phyloP scores from a whole-genome alignment of 2,113 vertebrate species.

The Rhinopomastus cyanomelas region DNA sequence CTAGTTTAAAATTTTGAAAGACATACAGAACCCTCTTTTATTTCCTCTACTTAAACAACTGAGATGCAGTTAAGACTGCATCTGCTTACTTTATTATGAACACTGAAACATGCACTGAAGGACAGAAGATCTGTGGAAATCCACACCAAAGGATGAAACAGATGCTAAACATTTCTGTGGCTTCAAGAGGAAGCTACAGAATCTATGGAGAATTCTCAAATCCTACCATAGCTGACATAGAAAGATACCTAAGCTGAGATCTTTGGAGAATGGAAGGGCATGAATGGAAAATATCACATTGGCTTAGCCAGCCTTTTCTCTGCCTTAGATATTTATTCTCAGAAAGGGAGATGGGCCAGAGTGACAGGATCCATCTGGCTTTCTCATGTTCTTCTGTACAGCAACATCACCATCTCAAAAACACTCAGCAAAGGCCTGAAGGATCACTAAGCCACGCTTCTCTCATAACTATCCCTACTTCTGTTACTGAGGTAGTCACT shows the following conservation, averaged over 20 bases:
- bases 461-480: background rate
- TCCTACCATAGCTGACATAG: background rate
- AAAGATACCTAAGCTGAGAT: background rate
- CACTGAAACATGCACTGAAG: background rate
- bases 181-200: background rate
- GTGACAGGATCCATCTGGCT: background rate
- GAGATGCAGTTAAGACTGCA: background rate
- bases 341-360: background rate
- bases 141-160: background rate
- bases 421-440: background rate
- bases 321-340: background rate
- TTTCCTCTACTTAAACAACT: background rate
- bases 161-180: background rate
- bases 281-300: background rate
- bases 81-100: background rate
- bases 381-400: background rate
- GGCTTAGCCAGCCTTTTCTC: background rate
- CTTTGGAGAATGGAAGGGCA: background rate
- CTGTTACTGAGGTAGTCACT: background rate
- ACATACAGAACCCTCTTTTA: background rate
- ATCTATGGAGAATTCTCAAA: background rate
- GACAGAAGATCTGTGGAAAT: background rate
- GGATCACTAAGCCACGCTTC: background rate
- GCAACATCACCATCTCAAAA: background rate
- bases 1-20: background rate